Percentiles rank a stretch among this genome's conserved stretches.
phyloP scores from a whole-genome alignment of 2,797 vertebrate species.

The Sebastolobus alascanus region DNA sequence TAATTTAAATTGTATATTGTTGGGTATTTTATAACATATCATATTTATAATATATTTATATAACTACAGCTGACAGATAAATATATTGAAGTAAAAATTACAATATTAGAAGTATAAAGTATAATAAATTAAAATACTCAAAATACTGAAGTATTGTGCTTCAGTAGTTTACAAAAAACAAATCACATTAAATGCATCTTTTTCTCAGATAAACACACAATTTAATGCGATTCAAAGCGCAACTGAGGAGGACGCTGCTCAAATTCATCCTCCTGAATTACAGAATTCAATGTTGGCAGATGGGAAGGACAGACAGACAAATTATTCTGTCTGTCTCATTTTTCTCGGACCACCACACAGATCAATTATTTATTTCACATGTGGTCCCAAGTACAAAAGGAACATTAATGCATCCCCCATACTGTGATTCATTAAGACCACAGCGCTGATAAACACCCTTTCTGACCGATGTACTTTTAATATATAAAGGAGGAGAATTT shows the following conservation, averaged over 20 bases:
- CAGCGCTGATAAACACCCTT: constrained; percentile 1
- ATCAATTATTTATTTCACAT: constrained; percentile 87
- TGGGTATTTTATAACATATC: not conserved
- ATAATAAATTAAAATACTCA: not conserved
- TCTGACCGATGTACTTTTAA: not conserved
- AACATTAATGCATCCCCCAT: constrained; percentile 71
- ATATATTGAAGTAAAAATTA: not conserved
- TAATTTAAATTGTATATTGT: not conserved
- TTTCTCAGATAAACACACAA: not conserved
- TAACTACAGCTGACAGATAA: not conserved
- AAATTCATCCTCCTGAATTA: constrained; percentile 49
- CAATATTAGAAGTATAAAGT: not conserved
- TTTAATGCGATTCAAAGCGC: not conserved
- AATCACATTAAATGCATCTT: not conserved
- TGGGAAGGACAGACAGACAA: constrained; percentile 81
- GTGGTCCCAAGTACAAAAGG: constrained; percentile 48
- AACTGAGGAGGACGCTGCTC: not conserved
- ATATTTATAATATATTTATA: not conserved
- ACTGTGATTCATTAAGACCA: constrained; percentile 58
- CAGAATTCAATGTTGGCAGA: constrained; percentile 69
- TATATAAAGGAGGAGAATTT: not conserved
- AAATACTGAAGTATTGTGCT: not conserved
- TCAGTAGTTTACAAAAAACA: not conserved
- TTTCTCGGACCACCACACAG: constrained; percentile 73
- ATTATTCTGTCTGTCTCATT: constrained; percentile 80